Conservation (phyloP, 2,113 vertebrate species). For the Seriola dumerili region DNA sequence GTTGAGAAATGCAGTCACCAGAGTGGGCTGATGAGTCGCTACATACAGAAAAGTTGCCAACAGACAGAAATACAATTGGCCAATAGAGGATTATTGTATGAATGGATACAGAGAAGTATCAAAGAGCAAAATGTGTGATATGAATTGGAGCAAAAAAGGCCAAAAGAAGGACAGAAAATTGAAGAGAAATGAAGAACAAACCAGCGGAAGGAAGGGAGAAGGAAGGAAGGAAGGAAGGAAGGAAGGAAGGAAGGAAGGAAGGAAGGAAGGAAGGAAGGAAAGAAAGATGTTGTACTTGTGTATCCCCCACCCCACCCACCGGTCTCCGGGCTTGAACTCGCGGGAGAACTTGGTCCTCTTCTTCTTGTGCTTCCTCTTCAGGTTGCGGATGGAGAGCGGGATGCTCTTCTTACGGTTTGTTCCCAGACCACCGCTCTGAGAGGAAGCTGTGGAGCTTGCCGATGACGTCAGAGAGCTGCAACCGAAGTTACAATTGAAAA, state of each 20-base stretch:
- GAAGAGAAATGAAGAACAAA: no score
- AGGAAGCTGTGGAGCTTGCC: slow-evolving; percentile 95
- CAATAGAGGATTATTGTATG: background rate
- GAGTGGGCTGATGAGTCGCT: background rate
- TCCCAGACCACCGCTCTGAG: slow-evolving; percentile 92
- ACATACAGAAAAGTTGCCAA: background rate
- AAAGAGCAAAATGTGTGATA: background rate
- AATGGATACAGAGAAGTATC: background rate
- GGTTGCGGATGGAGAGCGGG: slow-evolving; percentile 95
- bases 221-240: background rate
- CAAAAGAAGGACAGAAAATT: background rate
- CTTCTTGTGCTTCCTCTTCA: slow-evolving; percentile 98
- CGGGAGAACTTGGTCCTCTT: slow-evolving; percentile 96
- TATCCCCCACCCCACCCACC: slow-evolving; percentile 78
- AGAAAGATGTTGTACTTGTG: background rate
- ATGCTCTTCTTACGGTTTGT: slow-evolving; percentile 93
- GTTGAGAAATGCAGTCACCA: background rate
- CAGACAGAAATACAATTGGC: background rate
- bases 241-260: background rate
- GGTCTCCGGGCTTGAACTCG: slow-evolving; percentile 96
- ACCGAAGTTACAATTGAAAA: background rate
- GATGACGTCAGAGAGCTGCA: slow-evolving; percentile 95
- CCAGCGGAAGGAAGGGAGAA: background rate
- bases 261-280: background rate
- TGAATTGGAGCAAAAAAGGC: no score